Percentiles rank a stretch among this genome's conserved stretches.
Conservation (phyloP, 2,888 invertebrate species). For the Anarsia innoxiella region DNA sequence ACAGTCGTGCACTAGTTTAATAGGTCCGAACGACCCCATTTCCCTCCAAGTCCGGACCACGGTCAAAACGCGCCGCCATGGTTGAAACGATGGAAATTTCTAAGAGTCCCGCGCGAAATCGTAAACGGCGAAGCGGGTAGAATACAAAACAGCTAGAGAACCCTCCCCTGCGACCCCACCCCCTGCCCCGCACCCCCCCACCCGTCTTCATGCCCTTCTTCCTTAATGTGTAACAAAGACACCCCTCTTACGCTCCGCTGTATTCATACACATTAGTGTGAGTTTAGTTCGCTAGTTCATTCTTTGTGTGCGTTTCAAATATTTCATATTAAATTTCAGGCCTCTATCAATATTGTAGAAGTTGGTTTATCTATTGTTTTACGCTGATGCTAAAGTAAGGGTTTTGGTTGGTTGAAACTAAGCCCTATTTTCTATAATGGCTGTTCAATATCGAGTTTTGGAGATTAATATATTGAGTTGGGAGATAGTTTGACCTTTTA, state of each 20-base stretch:
- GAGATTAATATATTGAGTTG: no score
- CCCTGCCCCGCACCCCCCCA: constrained; percentile 22
- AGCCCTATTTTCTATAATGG: no score
- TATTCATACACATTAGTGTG: constrained; percentile 35
- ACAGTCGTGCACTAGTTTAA: no score
- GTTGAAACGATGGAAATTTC: constrained; percentile 69
- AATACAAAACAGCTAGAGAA: constrained; percentile 63
- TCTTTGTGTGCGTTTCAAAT: constrained; percentile 46
- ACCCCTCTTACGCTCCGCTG: constrained; percentile 66
- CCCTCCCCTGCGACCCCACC: constrained; percentile 25
- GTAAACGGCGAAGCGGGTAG: constrained; percentile 63
- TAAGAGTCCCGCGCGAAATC: constrained; percentile 70
- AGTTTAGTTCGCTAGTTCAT: constrained; percentile 29
- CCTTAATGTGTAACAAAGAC: constrained; percentile 74
- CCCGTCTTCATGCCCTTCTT: constrained; percentile 67
- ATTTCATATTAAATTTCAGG: constrained; percentile 72
- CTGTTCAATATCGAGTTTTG: no score
- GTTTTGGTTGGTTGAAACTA: neutral
- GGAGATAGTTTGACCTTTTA: no score
- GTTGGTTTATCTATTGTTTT: constrained; percentile 55
- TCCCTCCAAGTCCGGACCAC: no score
- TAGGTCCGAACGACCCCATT: no score
- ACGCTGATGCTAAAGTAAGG: constrained; percentile 10
- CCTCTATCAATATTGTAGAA: constrained; percentile 61
- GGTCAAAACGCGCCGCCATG: no score